Base-by-base conservation (phyloP, 2,888 invertebrate genomes). In the Callosobruchus maculatus region DNA sequence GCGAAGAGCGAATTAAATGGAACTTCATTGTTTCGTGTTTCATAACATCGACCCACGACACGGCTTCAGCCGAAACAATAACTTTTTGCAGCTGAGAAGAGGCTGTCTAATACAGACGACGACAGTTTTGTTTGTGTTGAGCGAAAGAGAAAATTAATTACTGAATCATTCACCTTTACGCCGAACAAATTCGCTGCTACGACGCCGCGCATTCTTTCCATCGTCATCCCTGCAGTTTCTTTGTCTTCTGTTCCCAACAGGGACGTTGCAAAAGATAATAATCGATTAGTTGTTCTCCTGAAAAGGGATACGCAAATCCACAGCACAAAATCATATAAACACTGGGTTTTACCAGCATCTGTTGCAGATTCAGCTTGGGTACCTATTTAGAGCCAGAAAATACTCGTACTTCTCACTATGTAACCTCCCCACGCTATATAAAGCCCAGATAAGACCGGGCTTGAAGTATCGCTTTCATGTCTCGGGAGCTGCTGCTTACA, bases 111-210 rank as follows among this genome's bases (percentile, higher is more conserved):
- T 78, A 74, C 78, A 78, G 78, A 78, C 74, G 74, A 75, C 76
- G 78, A 78, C 78, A 78, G 78, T 78, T 78, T 77, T 78, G 78
- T 78, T 77, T 76, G 78, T 75, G 78, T 77, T 76, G 78, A 77
- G 75, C 75, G 78, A 79, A 77, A 77, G 78, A 76, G 79, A 79
- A 78, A 79, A 78, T 78, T 79, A 79, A 79, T 79, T 75, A 77
- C 77, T 75, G 77, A 75, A 79, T 77, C 77, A 74, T 49, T 49
- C 77, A 79, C 79, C 79, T 79, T 76, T 76, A 76, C 70, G 26
- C 73, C 74, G 72, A 73, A 18, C 49, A 18, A 49, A 49, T 26
- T 26, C 26, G 26, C 7, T 26, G 26, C 2, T 7, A 7, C 26
- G 26, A 7, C 26, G 26, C 49, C 26, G 26, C 49, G 49, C 7